A percentile compares a stretch with the other conserved stretches of the same genome.
Evolutionary conservation across 2,888 invertebrate species (phyloP).

Genomic region (Ariolimax columbianus): DNA sequence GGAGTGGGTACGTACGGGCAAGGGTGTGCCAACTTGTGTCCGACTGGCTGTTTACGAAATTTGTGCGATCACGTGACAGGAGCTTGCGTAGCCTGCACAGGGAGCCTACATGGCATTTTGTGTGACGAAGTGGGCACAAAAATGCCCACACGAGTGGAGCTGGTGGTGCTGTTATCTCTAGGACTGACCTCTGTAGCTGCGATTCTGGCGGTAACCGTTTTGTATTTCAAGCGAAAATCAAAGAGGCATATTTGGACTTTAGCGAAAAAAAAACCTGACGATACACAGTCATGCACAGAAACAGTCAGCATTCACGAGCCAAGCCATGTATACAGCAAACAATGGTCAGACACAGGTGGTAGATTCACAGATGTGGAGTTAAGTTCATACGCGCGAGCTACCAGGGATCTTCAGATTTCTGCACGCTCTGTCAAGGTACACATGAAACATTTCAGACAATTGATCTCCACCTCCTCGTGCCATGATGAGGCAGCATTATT

Average conservation of each 20-base stretch:
- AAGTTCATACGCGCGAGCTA: background rate
- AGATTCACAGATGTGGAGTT: background rate
- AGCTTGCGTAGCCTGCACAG: background rate
- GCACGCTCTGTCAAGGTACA: background rate
- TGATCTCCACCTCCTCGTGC: background rate
- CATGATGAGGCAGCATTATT: too few relatives aligned
- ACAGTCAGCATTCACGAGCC: background rate
- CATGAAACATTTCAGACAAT: too few relatives aligned
- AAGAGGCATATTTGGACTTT: background rate
- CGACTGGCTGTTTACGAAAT: background rate
- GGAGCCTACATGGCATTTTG: background rate
- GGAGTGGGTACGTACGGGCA: slow-evolving; percentile 5
- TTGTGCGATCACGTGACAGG: slow-evolving; percentile 36
- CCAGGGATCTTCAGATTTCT: background rate
- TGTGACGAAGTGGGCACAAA: background rate
- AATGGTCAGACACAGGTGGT: too few relatives aligned
- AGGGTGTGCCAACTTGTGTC: slow-evolving; percentile 12
- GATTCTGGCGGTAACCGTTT: background rate
- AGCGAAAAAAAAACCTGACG: background rate
- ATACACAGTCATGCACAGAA: background rate
- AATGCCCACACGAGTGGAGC: background rate
- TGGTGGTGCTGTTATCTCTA: background rate
- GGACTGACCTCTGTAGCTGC: background rate
- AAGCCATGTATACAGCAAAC: too few relatives aligned
- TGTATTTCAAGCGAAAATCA: background rate